These are phyloP conservation scores for Anoplolepis gracilipes DNA, from an alignment of 1,140 invertebrate species.

Conservation along the genomic window DNA sequence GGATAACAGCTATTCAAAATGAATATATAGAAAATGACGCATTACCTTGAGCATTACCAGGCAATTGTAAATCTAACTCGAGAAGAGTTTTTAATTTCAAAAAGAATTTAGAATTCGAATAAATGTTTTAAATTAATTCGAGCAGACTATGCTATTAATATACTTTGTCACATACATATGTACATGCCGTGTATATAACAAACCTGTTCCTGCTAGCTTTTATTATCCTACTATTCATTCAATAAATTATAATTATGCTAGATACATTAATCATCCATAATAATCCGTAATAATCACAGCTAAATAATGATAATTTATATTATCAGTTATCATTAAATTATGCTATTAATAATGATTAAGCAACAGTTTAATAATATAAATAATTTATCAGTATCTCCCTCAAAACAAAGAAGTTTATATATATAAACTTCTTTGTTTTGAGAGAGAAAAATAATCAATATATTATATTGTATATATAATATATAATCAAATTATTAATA, in stretches of 20 bases:
- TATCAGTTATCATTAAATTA: not conserved
- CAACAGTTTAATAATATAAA: not conserved
- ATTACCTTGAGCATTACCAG: not conserved
- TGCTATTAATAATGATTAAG: not conserved
- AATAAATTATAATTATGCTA: conserved; percentile 12
- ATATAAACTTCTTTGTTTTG: no score
- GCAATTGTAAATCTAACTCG: not conserved
- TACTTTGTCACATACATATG: not conserved
- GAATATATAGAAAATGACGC: not conserved
- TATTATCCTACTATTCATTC: not conserved
- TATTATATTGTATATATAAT: no score
- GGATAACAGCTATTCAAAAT: not conserved
- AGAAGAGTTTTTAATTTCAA: conserved; percentile 2
- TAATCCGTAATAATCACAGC: not conserved
- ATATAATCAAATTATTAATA: no score
- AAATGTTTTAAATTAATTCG: not conserved
- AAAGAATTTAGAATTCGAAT: not conserved
- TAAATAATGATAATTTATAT: conserved; percentile 3
- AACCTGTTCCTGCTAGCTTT: not conserved
- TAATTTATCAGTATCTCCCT: not conserved
- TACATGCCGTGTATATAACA: no score
- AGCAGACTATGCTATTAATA: not conserved
- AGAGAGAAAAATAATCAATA: no score
- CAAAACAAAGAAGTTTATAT: not conserved
- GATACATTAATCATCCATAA: not conserved